Evolutionary conservation across 2,797 vertebrate species (phyloP).

Genomic region (Microchirus variegatus): DNA sequence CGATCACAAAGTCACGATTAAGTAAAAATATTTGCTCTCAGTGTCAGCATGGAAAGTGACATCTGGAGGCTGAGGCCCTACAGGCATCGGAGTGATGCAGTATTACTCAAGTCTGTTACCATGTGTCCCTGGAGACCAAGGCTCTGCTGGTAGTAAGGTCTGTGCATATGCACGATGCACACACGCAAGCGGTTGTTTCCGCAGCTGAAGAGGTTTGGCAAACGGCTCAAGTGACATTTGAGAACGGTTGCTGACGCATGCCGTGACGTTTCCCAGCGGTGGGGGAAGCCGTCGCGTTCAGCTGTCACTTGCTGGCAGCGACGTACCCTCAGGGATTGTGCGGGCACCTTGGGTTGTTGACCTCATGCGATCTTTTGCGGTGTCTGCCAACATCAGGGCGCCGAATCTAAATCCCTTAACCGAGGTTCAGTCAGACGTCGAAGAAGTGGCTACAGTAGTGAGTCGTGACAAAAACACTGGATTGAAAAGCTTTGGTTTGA

Average conservation of each 20-base stretch:
- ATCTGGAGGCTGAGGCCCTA: constrained; percentile 61
- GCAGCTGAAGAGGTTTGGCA: constrained; percentile 53
- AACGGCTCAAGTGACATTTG: constrained; percentile 8
- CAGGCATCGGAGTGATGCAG: constrained; percentile 53
- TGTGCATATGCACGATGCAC: constrained; percentile 19
- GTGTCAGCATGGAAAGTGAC: constrained; percentile 64
- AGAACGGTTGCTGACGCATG: constrained; percentile 11
- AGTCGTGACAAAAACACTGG: neutral
- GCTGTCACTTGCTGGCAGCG: constrained; percentile 61
- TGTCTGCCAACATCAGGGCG: constrained; percentile 10
- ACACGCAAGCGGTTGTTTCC: constrained; percentile 15
- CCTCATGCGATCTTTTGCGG: constrained; percentile 26
- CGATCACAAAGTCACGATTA: constrained; percentile 11
- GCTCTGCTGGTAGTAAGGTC: constrained; percentile 62
- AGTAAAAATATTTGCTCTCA: constrained; percentile 25
- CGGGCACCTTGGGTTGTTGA: constrained; percentile 48
- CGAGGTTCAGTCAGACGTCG: neutral
- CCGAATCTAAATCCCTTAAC: constrained; percentile 12
- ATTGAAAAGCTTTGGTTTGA: too few species aligned
- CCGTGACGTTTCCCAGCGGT: constrained; percentile 57
- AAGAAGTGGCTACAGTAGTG: neutral
- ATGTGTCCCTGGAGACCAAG: constrained; percentile 58
- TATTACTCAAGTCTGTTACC: constrained; percentile 53
- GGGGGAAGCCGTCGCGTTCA: constrained; percentile 66
- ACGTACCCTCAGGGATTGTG: constrained; percentile 14